phyloP scores from a whole-genome alignment of 2,797 vertebrate genomes.

The Chromobotia macracanthus region DNA sequence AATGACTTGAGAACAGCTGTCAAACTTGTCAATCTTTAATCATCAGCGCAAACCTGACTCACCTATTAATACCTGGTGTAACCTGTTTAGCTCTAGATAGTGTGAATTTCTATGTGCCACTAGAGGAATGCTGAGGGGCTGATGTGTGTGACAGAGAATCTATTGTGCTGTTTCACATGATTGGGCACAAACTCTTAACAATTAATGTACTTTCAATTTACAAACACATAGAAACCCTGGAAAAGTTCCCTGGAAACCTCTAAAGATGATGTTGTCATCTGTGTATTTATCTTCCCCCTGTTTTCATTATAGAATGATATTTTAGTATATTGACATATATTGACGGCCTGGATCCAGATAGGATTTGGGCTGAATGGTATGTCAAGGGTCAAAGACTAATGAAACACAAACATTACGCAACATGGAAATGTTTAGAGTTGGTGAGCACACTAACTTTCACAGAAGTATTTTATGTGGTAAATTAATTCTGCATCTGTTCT shows the following conservation, averaged over 20 bases:
- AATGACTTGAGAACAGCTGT: background rate
- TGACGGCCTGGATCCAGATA: background rate
- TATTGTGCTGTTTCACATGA: background rate
- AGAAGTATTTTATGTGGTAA: background rate
- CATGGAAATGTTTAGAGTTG: conserved; percentile 5
- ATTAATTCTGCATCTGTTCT: background rate
- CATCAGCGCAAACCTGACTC: background rate
- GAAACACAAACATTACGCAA: conserved; percentile 44
- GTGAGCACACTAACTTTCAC: background rate
- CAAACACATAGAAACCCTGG: background rate
- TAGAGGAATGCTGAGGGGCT: conserved; percentile 3
- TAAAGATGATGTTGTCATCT: background rate
- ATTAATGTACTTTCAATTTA: background rate
- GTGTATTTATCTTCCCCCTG: background rate
- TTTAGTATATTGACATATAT: background rate
- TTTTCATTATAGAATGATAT: background rate
- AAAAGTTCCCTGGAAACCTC: background rate
- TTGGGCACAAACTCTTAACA: background rate
- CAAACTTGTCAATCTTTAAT: background rate
- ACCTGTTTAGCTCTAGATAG: background rate
- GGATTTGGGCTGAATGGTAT: background rate
- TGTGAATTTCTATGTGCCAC: background rate
- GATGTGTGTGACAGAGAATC: background rate
- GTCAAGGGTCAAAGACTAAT: conserved; percentile 38
- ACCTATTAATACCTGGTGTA: background rate